Evolutionary conservation across 2,888 invertebrate genomes (phyloP).

Genomic region (Drosophila peninsularis): DNA sequence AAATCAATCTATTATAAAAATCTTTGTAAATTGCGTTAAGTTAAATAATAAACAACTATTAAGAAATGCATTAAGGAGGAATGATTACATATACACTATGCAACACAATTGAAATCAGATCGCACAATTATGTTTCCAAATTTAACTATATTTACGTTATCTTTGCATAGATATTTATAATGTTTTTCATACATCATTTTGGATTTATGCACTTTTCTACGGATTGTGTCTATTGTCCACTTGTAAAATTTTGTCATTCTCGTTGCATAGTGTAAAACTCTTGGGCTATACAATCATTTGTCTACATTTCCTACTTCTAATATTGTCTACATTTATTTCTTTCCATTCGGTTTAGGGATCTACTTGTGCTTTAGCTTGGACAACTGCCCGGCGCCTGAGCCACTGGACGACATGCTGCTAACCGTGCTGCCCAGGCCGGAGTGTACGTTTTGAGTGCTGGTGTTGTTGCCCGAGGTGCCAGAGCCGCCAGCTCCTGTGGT

Average conservation of each 20-base stretch:
- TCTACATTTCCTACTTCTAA: constrained; percentile 21
- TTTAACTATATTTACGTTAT: not conserved
- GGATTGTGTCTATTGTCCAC: not conserved
- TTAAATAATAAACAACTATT: constrained; percentile 71
- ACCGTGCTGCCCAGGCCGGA: constrained; percentile 16
- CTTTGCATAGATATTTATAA: not conserved
- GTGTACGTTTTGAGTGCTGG: constrained; percentile 37
- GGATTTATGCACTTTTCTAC: not conserved
- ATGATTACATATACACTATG: constrained; percentile 2
- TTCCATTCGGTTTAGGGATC: constrained; percentile 10
- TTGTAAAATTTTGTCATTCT: constrained; percentile 16
- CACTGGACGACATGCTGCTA: constrained; percentile 24
- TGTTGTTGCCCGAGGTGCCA: constrained; percentile 17
- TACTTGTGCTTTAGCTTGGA: constrained; percentile 74
- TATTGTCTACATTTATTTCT: constrained; percentile 23
- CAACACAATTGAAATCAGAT: not conserved
- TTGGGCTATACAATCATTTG: constrained; percentile 23
- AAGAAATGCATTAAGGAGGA: constrained; percentile 38
- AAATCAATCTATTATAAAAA: constrained; percentile 56
- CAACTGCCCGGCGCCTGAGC: constrained; percentile 28
- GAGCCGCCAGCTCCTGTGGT: not conserved
- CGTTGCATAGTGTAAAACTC: constrained; percentile 12
- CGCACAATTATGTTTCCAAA: not conserved
- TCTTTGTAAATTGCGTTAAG: constrained; percentile 79
- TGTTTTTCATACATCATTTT: not conserved